Conservation (phyloP, 2,888 invertebrate genomes). For the Pachymerium ferrugineum region DNA sequence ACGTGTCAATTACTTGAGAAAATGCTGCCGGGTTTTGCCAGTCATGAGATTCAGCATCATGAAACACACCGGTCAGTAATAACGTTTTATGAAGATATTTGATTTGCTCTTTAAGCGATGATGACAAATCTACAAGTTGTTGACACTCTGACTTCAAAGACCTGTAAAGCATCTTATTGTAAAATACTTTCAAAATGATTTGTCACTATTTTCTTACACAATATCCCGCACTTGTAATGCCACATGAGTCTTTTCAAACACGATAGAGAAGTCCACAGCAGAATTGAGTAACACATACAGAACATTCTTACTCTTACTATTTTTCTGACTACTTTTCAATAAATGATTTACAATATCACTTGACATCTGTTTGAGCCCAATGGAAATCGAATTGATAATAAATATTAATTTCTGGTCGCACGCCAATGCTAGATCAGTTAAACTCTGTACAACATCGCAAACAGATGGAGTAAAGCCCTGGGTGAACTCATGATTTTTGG, state of each 20-base stretch:
- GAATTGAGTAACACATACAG: background rate
- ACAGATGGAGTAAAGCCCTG: too few species aligned
- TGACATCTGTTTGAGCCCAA: background rate
- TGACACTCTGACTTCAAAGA: too few species aligned
- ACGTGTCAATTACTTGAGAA: background rate
- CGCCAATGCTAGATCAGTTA: conserved; percentile 37
- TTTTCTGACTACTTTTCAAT: background rate
- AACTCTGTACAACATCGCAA: too few species aligned
- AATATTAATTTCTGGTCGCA: background rate
- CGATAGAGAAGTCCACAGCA: background rate
- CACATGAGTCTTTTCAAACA: background rate
- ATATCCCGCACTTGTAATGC: too few species aligned
- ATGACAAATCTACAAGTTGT: background rate
- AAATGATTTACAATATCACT: background rate
- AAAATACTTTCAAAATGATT: too few species aligned
- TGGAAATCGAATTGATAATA: background rate
- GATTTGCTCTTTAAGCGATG: background rate
- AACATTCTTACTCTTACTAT: background rate
- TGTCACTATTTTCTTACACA: too few species aligned
- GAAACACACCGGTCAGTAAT: background rate
- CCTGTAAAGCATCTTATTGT: too few species aligned
- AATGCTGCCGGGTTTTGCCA: background rate
- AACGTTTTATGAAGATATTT: background rate
- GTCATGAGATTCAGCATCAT: background rate
- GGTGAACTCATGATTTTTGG: too few species aligned